Conservation (phyloP, 2,797 vertebrate genomes). For the Nasua narica region DNA sequence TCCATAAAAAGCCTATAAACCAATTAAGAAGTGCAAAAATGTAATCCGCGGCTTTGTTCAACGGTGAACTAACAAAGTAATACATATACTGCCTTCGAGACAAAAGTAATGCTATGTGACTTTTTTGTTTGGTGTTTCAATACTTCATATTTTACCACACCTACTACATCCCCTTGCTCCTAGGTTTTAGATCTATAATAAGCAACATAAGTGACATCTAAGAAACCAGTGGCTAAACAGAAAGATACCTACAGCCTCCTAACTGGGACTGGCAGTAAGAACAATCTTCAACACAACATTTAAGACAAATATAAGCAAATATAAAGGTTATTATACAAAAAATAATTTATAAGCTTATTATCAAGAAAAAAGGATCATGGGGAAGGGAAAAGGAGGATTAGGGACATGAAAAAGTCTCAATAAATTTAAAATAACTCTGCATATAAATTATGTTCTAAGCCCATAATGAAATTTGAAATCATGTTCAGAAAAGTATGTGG, state of each 20-base stretch:
- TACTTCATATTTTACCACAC: not conserved
- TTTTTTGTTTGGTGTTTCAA: not conserved
- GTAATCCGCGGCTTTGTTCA: conserved; percentile 14
- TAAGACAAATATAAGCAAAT: not conserved
- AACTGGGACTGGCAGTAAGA: not conserved
- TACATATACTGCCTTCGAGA: not conserved
- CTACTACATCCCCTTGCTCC: not conserved
- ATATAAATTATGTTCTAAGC: not conserved
- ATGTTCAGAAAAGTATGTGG: not conserved
- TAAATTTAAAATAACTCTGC: conserved; percentile 18
- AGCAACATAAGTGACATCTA: not conserved
- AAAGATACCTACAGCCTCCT: not conserved
- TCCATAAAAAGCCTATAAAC: conserved; percentile 94
- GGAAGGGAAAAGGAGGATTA: not conserved
- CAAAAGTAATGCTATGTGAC: not conserved
- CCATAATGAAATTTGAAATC: conserved; percentile 12
- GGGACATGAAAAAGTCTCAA: not conserved
- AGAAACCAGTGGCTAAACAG: not conserved
- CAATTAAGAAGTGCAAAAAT: conserved; percentile 43
- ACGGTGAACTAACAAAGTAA: conserved; percentile 23
- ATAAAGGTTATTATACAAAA: not conserved
- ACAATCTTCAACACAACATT: not conserved
- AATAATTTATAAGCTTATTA: not conserved
- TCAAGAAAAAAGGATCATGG: not conserved
- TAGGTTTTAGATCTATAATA: not conserved